Conservation (phyloP, 2,113 vertebrate species). For the Diglossa brunneiventris region DNA sequence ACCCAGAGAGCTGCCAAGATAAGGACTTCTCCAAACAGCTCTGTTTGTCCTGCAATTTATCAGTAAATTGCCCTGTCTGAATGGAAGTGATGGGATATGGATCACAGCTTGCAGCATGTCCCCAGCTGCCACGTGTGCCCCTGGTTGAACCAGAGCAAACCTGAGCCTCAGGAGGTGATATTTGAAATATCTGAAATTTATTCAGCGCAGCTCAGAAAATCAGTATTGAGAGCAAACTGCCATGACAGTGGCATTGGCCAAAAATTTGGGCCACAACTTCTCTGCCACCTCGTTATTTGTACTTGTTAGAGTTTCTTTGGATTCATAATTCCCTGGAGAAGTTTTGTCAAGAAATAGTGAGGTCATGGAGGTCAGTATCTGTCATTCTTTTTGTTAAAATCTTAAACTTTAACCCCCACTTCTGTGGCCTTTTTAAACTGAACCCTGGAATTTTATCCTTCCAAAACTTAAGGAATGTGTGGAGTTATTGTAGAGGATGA, state of each 20-base stretch:
- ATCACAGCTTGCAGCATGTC: neutral
- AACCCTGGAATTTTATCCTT: neutral
- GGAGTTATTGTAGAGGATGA: neutral
- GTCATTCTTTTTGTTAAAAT: neutral
- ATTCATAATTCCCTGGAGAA: neutral
- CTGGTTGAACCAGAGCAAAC: neutral
- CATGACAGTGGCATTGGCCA: neutral
- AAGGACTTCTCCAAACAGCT: neutral
- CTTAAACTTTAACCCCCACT: neutral
- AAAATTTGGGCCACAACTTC: neutral
- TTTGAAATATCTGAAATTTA: neutral
- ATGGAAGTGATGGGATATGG: neutral
- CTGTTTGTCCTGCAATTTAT: conserved; percentile 8
- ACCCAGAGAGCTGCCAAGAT: neutral
- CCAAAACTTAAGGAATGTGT: neutral
- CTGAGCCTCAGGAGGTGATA: neutral
- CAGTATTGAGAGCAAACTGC: neutral
- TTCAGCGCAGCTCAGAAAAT: neutral
- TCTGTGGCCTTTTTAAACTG: neutral
- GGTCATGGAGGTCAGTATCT: no score
- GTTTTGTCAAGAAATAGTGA: neutral
- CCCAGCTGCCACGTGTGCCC: neutral
- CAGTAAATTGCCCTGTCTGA: neutral
- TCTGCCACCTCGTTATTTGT: neutral
- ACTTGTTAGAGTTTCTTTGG: neutral